Evolutionary conservation across 1,140 invertebrate genomes (phyloP).

Genomic region (Hirudo medicinalis): DNA sequence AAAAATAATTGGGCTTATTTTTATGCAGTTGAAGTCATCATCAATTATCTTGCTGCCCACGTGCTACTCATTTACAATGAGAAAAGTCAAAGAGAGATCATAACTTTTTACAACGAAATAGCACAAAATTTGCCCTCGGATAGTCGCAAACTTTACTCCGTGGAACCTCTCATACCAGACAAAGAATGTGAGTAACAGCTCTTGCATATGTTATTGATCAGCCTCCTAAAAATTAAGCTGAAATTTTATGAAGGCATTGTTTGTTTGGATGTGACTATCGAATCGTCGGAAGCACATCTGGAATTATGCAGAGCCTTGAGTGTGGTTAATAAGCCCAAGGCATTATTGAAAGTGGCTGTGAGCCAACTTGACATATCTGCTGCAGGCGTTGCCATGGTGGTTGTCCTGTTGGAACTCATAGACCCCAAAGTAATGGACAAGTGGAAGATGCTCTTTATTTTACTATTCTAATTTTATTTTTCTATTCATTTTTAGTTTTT

Average conservation of each 20-base stretch:
- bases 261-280: slow-evolving; percentile 17
- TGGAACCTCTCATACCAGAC: slow-evolving; percentile 25
- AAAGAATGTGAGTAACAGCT: slow-evolving; percentile 20
- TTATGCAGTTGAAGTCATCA: slow-evolving; percentile 31
- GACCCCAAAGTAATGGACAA: slow-evolving; percentile 28
- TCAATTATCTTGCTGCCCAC: slow-evolving; percentile 32
- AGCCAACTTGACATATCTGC: slow-evolving; percentile 33
- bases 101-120: slow-evolving; percentile 29
- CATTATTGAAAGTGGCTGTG: slow-evolving; percentile 30
- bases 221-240: no score
- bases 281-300: slow-evolving; percentile 29
- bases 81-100: slow-evolving; percentile 28
- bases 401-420: slow-evolving; percentile 31
- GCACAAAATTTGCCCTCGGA: slow-evolving; percentile 22
- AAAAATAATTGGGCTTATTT: slow-evolving; percentile 2
- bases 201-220: no score
- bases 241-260: not conserved
- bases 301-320: slow-evolving; percentile 36
- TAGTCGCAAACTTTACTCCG: slow-evolving; percentile 7
- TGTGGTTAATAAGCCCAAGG: slow-evolving; percentile 29
- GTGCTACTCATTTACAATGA: slow-evolving; percentile 34
- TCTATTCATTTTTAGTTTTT: slow-evolving; percentile 28
- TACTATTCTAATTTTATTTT: not conserved
- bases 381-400: slow-evolving; percentile 29
- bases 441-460: slow-evolving; percentile 12